Percentiles rank a stretch among this genome's conserved stretches.
Evolutionary conservation across 2,113 vertebrate species (phyloP).

Genomic region (Chloebia gouldiae): DNA sequence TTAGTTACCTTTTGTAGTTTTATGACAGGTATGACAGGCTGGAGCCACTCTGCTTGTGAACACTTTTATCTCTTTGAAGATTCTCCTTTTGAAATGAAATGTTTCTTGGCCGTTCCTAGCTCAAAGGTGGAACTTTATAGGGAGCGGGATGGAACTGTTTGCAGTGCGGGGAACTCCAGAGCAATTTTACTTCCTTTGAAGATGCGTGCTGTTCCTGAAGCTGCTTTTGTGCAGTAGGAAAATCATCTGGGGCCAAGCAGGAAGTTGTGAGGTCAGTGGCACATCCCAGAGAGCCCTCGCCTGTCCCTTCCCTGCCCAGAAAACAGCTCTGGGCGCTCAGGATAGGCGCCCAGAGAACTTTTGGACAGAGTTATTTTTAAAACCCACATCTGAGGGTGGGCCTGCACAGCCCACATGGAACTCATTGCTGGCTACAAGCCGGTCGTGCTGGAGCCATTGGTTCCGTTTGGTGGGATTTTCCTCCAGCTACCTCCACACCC

Average conservation of each 20-base stretch:
- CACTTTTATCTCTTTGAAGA: slow-evolving; percentile 49
- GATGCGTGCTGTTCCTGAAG: not conserved
- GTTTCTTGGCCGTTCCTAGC: not conserved
- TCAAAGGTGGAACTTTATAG: not conserved
- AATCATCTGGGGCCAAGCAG: not conserved
- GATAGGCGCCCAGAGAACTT: not conserved
- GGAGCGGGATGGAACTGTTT: not conserved
- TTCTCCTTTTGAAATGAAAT: slow-evolving; percentile 35
- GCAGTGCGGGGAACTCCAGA: not conserved
- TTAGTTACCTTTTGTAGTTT: not conserved
- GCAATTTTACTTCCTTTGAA: slow-evolving; percentile 15
- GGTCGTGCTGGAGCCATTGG: fast-evolving
- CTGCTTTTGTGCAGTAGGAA: not conserved
- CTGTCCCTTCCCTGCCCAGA: not conserved
- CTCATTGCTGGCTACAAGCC: fast-evolving
- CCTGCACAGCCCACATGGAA: fast-evolving
- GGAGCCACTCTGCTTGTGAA: slow-evolving; percentile 6
- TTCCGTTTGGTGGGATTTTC: no score
- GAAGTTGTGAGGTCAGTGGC: not conserved
- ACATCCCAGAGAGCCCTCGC: fast-evolving
- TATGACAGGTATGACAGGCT: slow-evolving; percentile 12
- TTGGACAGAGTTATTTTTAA: not conserved
- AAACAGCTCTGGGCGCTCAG: not conserved
- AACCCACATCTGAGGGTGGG: not conserved
- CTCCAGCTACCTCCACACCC: no score